These are phyloP conservation scores for Zophobas atratus DNA, from an alignment of 1,140 invertebrate species.

Conservation along the genomic window DNA sequence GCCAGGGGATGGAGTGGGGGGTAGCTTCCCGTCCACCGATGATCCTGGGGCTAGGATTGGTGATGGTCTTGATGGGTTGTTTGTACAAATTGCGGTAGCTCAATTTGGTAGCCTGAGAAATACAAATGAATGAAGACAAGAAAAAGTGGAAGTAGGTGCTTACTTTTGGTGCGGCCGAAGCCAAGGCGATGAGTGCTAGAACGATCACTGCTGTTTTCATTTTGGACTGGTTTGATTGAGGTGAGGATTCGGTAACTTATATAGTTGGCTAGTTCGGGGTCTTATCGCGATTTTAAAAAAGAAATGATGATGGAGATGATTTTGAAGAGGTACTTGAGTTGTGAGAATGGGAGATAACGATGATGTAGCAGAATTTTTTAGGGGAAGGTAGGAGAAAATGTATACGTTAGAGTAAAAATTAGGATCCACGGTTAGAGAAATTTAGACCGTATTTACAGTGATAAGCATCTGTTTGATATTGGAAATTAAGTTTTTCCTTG, in stretches of 20 bases:
- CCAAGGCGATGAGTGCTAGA: not conserved
- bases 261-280: no score
- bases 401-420: no score
- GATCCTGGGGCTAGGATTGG: slow-evolving; percentile 52
- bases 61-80: not conserved
- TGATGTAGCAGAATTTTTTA: no score
- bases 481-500: no score
- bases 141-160: not conserved
- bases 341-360: no score
- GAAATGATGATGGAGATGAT: no score
- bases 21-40: slow-evolving; percentile 66
- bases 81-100: not conserved
- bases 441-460: no score
- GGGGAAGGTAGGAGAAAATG: no score
- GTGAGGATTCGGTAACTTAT: slow-evolving; percentile 44
- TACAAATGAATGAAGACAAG: not conserved
- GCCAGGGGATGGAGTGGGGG: slow-evolving; percentile 66
- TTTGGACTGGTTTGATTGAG: not conserved
- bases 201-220: not conserved
- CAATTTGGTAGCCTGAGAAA: not conserved
- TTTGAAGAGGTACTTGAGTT: no score
- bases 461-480: no score
- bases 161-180: not conserved
- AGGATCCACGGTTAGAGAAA: no score
- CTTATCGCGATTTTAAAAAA: no score